Evolutionary conservation across 2,888 invertebrate species (phyloP), one percentile per base, ranked within the genome.

Genomic region (Calephelis perditalis): DNA sequence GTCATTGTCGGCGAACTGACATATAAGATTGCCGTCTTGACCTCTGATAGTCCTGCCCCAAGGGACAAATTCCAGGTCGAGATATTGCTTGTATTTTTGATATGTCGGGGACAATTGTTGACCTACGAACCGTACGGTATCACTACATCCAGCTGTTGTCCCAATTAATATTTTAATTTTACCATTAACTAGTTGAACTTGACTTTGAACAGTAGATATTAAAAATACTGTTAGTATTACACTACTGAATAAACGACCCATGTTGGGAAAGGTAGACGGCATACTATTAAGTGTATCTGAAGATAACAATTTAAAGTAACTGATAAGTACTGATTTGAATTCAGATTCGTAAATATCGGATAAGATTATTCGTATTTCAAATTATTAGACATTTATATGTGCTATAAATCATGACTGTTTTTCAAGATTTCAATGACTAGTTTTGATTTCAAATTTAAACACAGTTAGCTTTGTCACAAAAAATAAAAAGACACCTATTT

Each of bases 41-140:
- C 71, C 67, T 49, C 79, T 71, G 0, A 12, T 12, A 0, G 86
- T 82, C 59, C 83, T 81, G 12, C 90, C 91, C 91, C 91, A 91
- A 2, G 88, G 83, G 0, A 91, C 73, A 57, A 85, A 88, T 64
- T 88, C 82, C 0, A 90, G 60, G 6, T 87, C 81, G 62, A 91
- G 64, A 56, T 74, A 84, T 0, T 84, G 66, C 9, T 73, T 73
- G 67, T 83, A 87, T 40, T 76, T 69, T 11, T 68, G 68, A 55
- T 83, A 85, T 0, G 81, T 75, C 46, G 77, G 75, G 1, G 63
- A 68, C 8, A 90, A 40, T 40, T 40, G 68, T 35, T 83, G 76
- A 10, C 71, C 56, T 11, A 89, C 75, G 57, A 86, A 87, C 5
- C 56, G 70, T 2, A 79, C 75, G 0, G 88, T 85, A 59, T 87